phyloP scores from a whole-genome alignment of 1,140 invertebrate genomes.

The Thaumatotibia leucotreta region DNA sequence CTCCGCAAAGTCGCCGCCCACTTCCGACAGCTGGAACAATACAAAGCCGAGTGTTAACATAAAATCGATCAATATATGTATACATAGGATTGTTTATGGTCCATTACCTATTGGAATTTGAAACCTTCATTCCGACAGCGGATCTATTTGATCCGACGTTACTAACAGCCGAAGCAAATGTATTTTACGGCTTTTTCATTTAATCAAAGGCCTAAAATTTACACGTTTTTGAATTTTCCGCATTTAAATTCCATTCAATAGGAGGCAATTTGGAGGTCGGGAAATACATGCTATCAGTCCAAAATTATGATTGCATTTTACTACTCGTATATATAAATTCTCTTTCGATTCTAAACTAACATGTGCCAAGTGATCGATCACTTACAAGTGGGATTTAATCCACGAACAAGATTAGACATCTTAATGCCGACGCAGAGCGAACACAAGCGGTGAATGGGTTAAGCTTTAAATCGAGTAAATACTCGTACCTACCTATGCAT shows the following conservation, averaged over 20 bases:
- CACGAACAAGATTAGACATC: neutral
- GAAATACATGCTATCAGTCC: neutral
- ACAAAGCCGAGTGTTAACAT: neutral
- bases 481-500: too few species aligned
- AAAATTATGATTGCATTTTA: neutral
- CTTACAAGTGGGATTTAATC: neutral
- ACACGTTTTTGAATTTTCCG: too few species aligned
- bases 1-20: slow-evolving; percentile 93
- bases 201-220: too few species aligned
- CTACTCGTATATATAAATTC: too few species aligned
- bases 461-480: neutral
- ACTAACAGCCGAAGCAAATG: too few species aligned
- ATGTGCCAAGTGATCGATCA: neutral
- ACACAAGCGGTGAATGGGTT: neutral
- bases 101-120: too few species aligned
- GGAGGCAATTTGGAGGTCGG: neutral
- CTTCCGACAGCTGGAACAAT: slow-evolving; percentile 88
- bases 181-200: too few species aligned
- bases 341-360: neutral
- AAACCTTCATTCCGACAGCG: neutral
- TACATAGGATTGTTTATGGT: neutral
- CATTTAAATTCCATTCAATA: neutral
- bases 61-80: neutral
- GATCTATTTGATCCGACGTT: too few species aligned
- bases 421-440: neutral